phyloP scores from a whole-genome alignment of 2,113 vertebrate genomes.

The Herpetotheres cachinnans region DNA sequence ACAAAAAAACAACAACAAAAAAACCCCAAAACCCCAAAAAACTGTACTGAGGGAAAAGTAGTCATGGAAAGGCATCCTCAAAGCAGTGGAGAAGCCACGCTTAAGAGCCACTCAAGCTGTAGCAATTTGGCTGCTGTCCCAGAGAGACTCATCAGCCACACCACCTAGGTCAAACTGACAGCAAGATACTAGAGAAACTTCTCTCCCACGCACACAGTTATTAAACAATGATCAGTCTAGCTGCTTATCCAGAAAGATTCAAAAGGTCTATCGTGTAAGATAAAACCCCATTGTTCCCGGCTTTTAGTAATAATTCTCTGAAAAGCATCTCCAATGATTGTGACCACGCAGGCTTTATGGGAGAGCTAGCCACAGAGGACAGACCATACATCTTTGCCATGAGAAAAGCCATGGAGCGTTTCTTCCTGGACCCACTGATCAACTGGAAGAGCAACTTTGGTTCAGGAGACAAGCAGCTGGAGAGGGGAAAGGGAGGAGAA shows the following conservation, averaged over 20 bases:
- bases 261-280: background rate
- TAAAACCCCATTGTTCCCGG: conserved; percentile 3
- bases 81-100: background rate
- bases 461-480: background rate
- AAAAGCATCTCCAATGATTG: background rate
- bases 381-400: background rate
- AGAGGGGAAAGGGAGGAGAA: background rate
- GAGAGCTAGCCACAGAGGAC: background rate
- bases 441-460: background rate
- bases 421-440: background rate
- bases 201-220: background rate
- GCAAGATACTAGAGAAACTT: conserved; percentile 19
- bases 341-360: background rate
- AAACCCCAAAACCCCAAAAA: background rate
- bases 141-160: conserved; percentile 77
- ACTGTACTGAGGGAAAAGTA: background rate
- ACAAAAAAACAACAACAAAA: background rate
- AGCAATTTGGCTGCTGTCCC: conserved; percentile 71
- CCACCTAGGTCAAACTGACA: conserved; percentile 79
- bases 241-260: conserved; percentile 18
- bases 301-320: background rate
- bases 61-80: background rate
- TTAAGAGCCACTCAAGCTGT: conserved; percentile 76
- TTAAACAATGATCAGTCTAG: background rate
- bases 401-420: background rate